phyloP scores from a whole-genome alignment of 2,113 vertebrate species.

The Turnix velox region DNA sequence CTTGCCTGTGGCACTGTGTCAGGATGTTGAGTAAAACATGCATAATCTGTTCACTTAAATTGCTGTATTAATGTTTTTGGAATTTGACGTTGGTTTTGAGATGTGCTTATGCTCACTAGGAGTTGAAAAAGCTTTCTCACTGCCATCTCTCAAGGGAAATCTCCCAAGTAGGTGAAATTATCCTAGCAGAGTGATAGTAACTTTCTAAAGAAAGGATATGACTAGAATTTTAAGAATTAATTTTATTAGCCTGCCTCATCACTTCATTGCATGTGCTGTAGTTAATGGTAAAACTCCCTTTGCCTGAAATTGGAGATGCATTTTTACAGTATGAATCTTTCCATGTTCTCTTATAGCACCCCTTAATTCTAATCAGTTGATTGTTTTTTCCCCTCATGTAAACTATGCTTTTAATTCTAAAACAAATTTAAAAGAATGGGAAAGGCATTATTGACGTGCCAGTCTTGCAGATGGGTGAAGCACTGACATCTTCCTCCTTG shows the following conservation, averaged over 20 bases:
- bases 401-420: background rate
- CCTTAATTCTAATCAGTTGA: background rate
- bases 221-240: slow-evolving; percentile 26
- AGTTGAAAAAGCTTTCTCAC: background rate
- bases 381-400: background rate
- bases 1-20: background rate
- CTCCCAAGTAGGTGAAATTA: slow-evolving; percentile 30
- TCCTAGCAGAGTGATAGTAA: background rate
- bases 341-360: background rate
- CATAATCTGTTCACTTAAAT: background rate
- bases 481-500: background rate
- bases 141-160: background rate
- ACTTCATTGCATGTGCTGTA: background rate
- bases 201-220: background rate
- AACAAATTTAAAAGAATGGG: background rate
- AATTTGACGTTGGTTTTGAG: background rate
- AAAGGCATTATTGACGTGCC: background rate
- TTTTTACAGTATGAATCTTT: background rate
- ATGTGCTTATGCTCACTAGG: background rate
- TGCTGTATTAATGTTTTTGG: background rate
- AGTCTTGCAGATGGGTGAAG: background rate
- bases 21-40: background rate
- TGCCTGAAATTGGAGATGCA: background rate
- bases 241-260: background rate
- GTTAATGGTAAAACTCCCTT: background rate